A percentile compares a stretch with the other conserved stretches of the same genome.
phyloP scores from a whole-genome alignment of 2,888 invertebrate species.

The Lasioglossum lativentre region DNA sequence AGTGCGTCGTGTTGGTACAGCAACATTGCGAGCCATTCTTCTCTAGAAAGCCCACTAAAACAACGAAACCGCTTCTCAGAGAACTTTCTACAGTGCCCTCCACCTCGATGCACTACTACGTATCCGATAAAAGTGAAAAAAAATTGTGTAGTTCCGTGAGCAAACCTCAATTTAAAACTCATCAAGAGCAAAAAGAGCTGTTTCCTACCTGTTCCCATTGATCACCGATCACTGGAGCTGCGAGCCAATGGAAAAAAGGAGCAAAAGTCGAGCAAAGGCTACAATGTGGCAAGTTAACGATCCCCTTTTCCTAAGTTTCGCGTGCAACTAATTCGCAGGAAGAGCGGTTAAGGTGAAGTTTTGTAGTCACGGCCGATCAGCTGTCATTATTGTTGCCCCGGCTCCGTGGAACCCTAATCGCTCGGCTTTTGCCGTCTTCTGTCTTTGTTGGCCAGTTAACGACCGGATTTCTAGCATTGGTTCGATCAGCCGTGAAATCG shows the following conservation, averaged over 20 bases:
- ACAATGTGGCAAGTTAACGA: neutral
- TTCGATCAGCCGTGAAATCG: slow-evolving; percentile 23
- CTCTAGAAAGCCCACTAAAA: neutral
- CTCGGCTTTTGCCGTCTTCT: neutral
- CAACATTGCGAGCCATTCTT: neutral
- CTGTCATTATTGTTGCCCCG: slow-evolving; percentile 26
- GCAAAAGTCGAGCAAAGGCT: slow-evolving; percentile 7
- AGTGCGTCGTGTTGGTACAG: neutral
- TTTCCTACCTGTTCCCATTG: neutral
- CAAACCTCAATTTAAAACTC: neutral
- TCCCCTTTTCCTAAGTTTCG: neutral
- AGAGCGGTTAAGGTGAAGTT: neutral
- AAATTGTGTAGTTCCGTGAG: neutral
- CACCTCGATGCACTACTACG: neutral
- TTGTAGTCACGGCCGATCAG: slow-evolving; percentile 17
- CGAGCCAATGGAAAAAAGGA: neutral
- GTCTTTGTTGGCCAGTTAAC: neutral
- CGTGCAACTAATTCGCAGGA: slow-evolving; percentile 13
- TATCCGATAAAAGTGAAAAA: neutral
- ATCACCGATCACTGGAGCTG: neutral
- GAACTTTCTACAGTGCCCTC: neutral
- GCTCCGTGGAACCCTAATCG: slow-evolving; percentile 36
- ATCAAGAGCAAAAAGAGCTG: neutral
- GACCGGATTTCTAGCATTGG: slow-evolving; percentile 12
- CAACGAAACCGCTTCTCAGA: neutral